phyloP scores from a whole-genome alignment of 2,888 invertebrate species.

The Synanthedon tipuliformis region DNA sequence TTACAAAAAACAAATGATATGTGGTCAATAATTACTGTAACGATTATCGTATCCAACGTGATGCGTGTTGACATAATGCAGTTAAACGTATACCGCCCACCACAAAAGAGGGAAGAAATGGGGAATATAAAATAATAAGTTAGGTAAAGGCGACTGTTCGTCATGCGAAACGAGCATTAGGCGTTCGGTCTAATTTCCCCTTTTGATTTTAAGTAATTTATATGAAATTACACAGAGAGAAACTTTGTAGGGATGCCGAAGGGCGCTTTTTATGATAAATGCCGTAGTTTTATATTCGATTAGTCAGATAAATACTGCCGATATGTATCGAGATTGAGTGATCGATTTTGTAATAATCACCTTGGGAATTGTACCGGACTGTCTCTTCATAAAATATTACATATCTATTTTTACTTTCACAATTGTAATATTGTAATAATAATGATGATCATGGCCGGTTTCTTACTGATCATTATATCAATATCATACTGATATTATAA shows the following conservation, averaged over 20 bases:
- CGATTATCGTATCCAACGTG: conserved; percentile 44
- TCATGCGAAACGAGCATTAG: conserved; percentile 67
- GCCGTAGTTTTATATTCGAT: conserved; percentile 50
- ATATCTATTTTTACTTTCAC: background rate
- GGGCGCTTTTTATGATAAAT: conserved; percentile 44
- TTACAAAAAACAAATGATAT: conserved; percentile 38
- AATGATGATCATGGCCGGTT: too few relatives aligned
- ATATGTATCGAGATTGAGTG: conserved; percentile 41
- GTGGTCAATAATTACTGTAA: conserved; percentile 49
- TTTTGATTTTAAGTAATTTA: conserved; percentile 69
- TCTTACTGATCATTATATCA: too few relatives aligned
- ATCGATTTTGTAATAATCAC: conserved; percentile 48
- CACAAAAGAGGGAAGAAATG: conserved; percentile 23
- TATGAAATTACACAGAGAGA: conserved; percentile 53
- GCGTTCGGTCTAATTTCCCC: conserved; percentile 45
- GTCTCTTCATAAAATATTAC: background rate
- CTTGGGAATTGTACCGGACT: background rate
- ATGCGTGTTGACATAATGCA: conserved; percentile 46
- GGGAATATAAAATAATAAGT: conserved; percentile 55
- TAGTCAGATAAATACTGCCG: conserved; percentile 39
- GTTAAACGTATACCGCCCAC: conserved; percentile 56
- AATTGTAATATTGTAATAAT: background rate
- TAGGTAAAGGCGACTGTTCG: conserved; percentile 37
- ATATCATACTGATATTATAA: too few relatives aligned
- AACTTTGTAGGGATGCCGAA: conserved; percentile 28